phyloP scores from a whole-genome alignment of 2,888 invertebrate species.

The Portevinia maculata region DNA sequence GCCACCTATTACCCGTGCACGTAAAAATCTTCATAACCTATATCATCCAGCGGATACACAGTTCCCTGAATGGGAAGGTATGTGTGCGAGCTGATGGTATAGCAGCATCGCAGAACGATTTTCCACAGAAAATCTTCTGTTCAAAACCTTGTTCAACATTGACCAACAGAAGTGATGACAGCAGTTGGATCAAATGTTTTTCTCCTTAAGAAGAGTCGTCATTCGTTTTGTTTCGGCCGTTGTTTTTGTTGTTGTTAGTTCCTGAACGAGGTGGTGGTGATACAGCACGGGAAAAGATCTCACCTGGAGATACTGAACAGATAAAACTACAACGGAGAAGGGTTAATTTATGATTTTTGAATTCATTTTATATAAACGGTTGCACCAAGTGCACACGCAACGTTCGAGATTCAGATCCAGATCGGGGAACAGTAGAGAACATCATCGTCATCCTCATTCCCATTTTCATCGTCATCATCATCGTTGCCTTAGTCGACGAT shows the following conservation, averaged over 20 bases:
- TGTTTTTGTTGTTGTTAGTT: conserved; percentile 39
- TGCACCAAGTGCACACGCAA: conserved; percentile 74
- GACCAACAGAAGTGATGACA: conserved; percentile 75
- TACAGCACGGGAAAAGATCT: conserved; percentile 63
- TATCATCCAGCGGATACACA: conserved; percentile 25
- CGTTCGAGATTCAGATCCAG: conserved; percentile 63
- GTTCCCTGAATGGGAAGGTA: neutral
- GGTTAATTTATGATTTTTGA: conserved; percentile 75
- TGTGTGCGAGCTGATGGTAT: neutral
- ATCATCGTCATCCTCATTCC: conserved; percentile 59
- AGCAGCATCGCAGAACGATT: conserved; percentile 53
- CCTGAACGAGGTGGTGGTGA: conserved; percentile 58
- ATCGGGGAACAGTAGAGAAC: conserved; percentile 65
- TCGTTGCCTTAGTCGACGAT: conserved; percentile 6
- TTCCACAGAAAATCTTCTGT: conserved; percentile 74
- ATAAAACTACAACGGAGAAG: conserved; percentile 72
- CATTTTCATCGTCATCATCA: conserved; percentile 33
- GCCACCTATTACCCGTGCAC: conserved; percentile 7
- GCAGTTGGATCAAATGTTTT: conserved; percentile 74
- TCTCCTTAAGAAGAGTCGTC: conserved; percentile 72
- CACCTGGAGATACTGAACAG: conserved; percentile 70
- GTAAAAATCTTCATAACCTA: conserved; percentile 31
- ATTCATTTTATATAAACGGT: conserved; percentile 74
- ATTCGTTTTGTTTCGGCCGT: conserved; percentile 62
- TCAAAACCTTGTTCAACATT: conserved; percentile 73